Conservation (phyloP, 2,113 vertebrate species). For the Aldabrachelys gigantea region DNA sequence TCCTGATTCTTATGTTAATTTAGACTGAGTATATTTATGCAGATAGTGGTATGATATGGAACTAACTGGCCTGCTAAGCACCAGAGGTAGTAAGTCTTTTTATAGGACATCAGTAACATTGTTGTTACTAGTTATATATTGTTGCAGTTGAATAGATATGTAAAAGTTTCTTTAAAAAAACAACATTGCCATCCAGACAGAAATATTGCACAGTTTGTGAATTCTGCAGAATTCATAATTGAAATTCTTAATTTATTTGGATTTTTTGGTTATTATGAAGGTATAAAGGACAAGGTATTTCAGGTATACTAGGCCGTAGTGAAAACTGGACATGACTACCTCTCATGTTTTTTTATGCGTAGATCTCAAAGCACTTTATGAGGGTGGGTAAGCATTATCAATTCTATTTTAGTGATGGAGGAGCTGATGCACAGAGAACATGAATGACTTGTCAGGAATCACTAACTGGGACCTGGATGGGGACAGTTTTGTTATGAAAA, state of each 20-base stretch:
- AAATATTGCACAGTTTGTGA: rapidly evolving
- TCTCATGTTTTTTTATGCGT: background rate
- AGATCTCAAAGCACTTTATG: background rate
- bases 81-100: background rate
- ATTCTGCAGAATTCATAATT: background rate
- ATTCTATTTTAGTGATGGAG: rapidly evolving
- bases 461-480: background rate
- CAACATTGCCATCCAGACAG: rapidly evolving
- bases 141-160: rapidly evolving
- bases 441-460: background rate
- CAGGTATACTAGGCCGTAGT: rapidly evolving
- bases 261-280: background rate
- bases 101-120: background rate
- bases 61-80: background rate
- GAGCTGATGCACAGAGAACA: background rate
- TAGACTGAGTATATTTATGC: background rate
- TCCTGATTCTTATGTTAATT: background rate
- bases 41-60: background rate
- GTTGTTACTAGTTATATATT: rapidly evolving
- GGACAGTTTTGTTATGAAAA: background rate
- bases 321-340: background rate
- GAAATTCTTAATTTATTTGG: background rate
- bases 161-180: background rate
- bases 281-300: background rate
- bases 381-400: background rate